Evolutionary conservation across 2,797 vertebrate species (phyloP), one percentile per base, ranked within the genome.

Genomic region (Antrozous pallidus): DNA sequence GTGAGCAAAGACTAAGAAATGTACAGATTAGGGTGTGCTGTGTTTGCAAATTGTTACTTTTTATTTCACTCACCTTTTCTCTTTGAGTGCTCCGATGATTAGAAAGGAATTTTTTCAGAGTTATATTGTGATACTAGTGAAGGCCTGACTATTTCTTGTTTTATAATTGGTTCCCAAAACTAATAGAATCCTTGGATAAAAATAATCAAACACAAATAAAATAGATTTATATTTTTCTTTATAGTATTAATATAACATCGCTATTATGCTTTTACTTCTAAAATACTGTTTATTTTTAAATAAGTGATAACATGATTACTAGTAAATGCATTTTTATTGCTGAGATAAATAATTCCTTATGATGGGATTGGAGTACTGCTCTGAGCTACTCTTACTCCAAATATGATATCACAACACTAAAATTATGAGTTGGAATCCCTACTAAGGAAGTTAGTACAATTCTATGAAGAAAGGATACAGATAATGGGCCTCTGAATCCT

Each of bases 281-380:
- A 86, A 65, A 67, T 90, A 49, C 2, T 42, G 12, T n/a, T 36
- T 67, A 38, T 67, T 58, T 81, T 77, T 16, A 77, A 94, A 56
- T 84, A 74, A 80, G 40, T 78, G 61, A 49, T 77, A 49, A 13
- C n/a, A 36, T 33, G 75, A 84, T 56, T 33, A 45, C 40, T 71
- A 81, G 73, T 75, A 61, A 84, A 73, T 90, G 7, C 26, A 45
- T 69, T 94, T 94, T 93, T 61, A 93, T 85, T 92, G 58, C 69
- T 77, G 75, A 85, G 40, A 77, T 87, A 87, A 90, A 77, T 77
- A 51, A 63, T 65, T 84, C 7, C 38, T 81, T 71, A 61, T 81
- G 70, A 36, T 47, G 12, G 51, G 36, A 61, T 49, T 28, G 47
- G 51, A 63, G 5, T 58, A 78, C 11, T 82, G 31, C 38, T 61